Evolutionary conservation across 2,113 vertebrate species (phyloP), one percentile per base, ranked within the genome.

Genomic region (Oncorhynchus clarkii): DNA sequence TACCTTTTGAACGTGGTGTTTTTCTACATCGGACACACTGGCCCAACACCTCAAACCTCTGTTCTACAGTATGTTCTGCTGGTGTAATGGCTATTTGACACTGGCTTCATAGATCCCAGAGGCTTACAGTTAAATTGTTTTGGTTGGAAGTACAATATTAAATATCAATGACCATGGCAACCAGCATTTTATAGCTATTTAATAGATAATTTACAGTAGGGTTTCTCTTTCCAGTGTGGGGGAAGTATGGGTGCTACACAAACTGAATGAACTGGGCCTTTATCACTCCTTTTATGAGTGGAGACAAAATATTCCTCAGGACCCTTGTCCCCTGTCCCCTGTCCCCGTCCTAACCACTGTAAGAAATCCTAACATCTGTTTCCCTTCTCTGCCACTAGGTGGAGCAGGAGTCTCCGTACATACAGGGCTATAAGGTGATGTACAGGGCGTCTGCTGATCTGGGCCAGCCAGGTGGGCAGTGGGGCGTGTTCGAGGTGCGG

Each of bases 391-490:
- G 1, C 65, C 66, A 26, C 73, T 81, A 99, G 97, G 96, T 97
- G n/a, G 95, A 96, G 80, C 95, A 96, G 82, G 94, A 95, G 81
- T 96, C 96, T 29, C 95, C 96, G 9, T 97, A 97, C 84, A 95
- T 96, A 76, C 95, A 97, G 87, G 95, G 95, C n/a, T 97, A 96
- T 82, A 96, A 95, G 90, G 94, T 98, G 74, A 91, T 98, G 62
- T 96, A 97, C 83, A 91, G 96, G 51, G 92, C 89, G 0, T 94
- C 89, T 1, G 82, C 93, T 71, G 88, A 89, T 26, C 90, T 85
- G 0, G 93, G 87, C 4, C 92, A 93, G 0, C 92, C 94, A 0
- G 94, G 96, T 71, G 93, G 92, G 0, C 96, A 96, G 70, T 98
- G 97, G 97, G 88, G 93, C 13, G 91, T 95, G 79, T 93, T 96